Percentiles rank a stretch among this genome's conserved stretches.
These are phyloP conservation scores for Silvanus unidentatus DNA, from an alignment of 2,888 invertebrate species.

Conservation along the genomic window DNA sequence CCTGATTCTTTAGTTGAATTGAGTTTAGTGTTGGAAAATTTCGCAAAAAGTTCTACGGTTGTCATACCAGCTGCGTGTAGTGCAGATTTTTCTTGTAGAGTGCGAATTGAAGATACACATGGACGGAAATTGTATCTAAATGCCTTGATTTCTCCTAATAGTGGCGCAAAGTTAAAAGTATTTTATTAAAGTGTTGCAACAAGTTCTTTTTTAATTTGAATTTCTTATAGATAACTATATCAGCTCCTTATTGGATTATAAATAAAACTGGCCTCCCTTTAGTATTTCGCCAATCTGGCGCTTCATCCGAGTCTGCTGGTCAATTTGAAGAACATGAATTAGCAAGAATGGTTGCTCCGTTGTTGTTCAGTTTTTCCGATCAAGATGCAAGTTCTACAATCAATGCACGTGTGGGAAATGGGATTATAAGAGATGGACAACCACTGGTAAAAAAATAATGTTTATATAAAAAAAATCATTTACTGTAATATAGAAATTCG, in stretches of 20 bases:
- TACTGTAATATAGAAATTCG: slow-evolving; percentile 16
- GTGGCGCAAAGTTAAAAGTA: slow-evolving; percentile 42
- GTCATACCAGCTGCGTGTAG: slow-evolving; percentile 33
- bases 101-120: slow-evolving; percentile 69
- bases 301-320: slow-evolving; percentile 70
- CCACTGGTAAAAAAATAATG: no score
- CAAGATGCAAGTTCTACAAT: slow-evolving; percentile 76
- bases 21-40: slow-evolving; percentile 76
- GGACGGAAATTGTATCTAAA: slow-evolving; percentile 70
- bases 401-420: slow-evolving; percentile 70
- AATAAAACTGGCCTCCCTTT: slow-evolving; percentile 95
- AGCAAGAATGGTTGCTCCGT: slow-evolving; percentile 85
- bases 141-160: slow-evolving; percentile 47
- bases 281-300: slow-evolving; percentile 86
- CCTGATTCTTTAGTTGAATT: slow-evolving; percentile 68
- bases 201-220: slow-evolving; percentile 7
- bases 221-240: slow-evolving; percentile 59
- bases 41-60: slow-evolving; percentile 46
- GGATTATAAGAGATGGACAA: slow-evolving; percentile 48
- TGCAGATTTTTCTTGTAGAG: slow-evolving; percentile 36
- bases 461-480: slow-evolving; percentile 49
- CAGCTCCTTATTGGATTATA: slow-evolving; percentile 90
- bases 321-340: slow-evolving; percentile 93
- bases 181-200: no score
- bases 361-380: slow-evolving; percentile 91